Conservation (phyloP, 2,113 vertebrate species). For the Hemiscyllium ocellatum region DNA sequence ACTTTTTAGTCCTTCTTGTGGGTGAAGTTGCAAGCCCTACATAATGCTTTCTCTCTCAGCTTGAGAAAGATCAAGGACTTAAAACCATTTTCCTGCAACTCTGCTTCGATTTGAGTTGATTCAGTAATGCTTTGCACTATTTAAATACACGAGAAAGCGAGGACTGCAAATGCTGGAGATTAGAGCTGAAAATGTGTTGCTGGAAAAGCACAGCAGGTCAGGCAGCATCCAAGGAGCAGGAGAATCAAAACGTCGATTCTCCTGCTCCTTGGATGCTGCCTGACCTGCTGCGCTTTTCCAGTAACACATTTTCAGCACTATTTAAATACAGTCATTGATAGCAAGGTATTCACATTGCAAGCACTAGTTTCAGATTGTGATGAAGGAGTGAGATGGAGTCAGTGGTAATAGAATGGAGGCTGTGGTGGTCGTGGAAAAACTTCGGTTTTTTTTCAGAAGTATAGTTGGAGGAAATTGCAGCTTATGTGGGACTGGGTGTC, state of each 20-base stretch:
- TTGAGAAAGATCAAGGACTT: not conserved
- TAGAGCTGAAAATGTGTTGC: too few species aligned
- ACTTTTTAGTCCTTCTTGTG: not conserved
- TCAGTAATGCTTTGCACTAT: not conserved
- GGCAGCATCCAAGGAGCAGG: too few species aligned
- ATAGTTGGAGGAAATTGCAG: not conserved
- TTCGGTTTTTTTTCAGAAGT: not conserved
- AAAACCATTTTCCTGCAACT: not conserved
- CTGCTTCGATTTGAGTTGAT: not conserved
- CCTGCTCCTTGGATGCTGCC: too few species aligned
- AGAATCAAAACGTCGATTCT: too few species aligned
- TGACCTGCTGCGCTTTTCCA: too few species aligned
- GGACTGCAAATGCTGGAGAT: too few species aligned
- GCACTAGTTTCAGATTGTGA: not conserved
- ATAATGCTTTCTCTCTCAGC: not conserved
- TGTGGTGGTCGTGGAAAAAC: not conserved
- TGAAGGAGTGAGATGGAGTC: not conserved
- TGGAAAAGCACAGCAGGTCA: too few species aligned
- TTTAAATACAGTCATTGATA: not conserved
- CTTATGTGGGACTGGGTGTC: not conserved
- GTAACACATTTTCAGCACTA: too few species aligned
- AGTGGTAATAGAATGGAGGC: not conserved
- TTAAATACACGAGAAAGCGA: too few species aligned
- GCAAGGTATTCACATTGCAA: not conserved
- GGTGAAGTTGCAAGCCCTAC: not conserved